Evolutionary conservation across 2,797 vertebrate species (phyloP).

Genomic region (Notamacropus eugenii): DNA sequence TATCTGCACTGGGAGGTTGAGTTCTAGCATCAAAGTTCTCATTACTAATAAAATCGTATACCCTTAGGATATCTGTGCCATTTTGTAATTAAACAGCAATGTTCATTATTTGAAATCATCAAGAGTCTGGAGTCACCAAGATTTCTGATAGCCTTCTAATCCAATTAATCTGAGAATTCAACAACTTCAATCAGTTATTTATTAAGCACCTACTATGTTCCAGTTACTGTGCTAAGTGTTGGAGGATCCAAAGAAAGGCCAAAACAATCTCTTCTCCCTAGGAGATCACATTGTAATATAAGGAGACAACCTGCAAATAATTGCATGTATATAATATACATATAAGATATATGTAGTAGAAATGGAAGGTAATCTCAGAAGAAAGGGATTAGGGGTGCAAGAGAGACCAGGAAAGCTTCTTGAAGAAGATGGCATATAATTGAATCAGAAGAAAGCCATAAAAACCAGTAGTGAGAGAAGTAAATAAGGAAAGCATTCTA

Average conservation of each 20-base stretch:
- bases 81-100: conserved; percentile 33
- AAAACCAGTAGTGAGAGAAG: neutral
- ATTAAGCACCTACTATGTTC: neutral
- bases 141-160: conserved; percentile 36
- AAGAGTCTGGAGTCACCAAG: conserved; percentile 32
- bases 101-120: conserved; percentile 42
- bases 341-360: neutral
- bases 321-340: neutral
- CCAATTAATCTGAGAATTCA: conserved; percentile 46
- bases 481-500: neutral
- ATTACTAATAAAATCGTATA: no score
- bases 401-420: neutral
- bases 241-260: neutral
- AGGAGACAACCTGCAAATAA: neutral
- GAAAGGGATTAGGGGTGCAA: neutral
- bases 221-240: neutral
- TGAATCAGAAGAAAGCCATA: neutral
- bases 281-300: neutral
- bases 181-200: conserved; percentile 22
- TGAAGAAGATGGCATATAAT: neutral
- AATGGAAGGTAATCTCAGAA: neutral
- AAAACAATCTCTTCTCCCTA: neutral
- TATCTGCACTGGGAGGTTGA: neutral
- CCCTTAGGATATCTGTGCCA: neutral
- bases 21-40: no score